Evolutionary conservation across 2,113 vertebrate species (phyloP).

Genomic region (Campylomormyrus tamandua): DNA sequence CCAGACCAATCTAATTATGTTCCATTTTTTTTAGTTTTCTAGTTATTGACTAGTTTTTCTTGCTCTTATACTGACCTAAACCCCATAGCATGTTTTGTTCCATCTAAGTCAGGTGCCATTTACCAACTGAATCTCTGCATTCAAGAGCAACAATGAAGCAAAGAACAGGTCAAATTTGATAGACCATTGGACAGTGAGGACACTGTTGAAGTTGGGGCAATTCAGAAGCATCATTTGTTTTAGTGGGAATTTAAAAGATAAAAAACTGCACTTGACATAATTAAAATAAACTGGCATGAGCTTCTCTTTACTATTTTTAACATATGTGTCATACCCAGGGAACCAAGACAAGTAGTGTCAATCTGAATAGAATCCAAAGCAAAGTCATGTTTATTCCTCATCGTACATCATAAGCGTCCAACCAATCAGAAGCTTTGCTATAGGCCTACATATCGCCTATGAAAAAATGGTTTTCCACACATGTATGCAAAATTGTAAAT

Average conservation of each 20-base stretch:
- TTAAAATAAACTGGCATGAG: not conserved
- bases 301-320: not conserved
- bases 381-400: not conserved
- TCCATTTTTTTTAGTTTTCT: no score
- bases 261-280: not conserved
- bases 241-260: not conserved
- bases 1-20: no score
- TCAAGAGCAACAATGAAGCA: not conserved
- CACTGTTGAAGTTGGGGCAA: not conserved
- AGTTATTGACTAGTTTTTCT: not conserved
- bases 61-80: not conserved
- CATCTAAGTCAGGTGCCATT: slow-evolving; percentile 6
- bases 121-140: not conserved
- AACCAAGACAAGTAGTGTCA: not conserved
- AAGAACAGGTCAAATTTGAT: not conserved
- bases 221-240: not conserved
- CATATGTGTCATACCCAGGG: not conserved
- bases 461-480: not conserved
- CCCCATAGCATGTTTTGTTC: not conserved
- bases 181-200: not conserved
- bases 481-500: not conserved
- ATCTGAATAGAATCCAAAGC: not conserved
- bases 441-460: not conserved
- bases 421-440: not conserved
- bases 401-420: not conserved